Conservation (phyloP, 2,797 vertebrate genomes). For the Salarias fasciatus region DNA sequence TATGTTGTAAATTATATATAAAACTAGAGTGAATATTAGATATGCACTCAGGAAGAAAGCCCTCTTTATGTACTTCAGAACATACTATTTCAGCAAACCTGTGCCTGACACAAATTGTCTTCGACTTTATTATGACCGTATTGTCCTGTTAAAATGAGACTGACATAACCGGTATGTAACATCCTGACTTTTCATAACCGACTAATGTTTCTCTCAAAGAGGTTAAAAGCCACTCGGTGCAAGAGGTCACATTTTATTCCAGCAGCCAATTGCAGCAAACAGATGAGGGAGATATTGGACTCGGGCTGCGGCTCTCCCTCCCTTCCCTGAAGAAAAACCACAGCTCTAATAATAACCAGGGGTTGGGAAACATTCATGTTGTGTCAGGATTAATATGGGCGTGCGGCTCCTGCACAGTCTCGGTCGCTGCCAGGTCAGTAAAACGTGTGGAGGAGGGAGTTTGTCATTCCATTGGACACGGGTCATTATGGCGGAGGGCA, state of each 20-base stretch:
- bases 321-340: neutral
- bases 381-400: slow-evolving; percentile 11
- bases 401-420: slow-evolving; percentile 8
- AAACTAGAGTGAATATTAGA: no score
- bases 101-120: no score
- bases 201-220: no score
- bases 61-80: no score
- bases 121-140: no score
- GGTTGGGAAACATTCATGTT: slow-evolving; percentile 12
- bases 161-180: no score
- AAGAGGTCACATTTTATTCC: neutral
- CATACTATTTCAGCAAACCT: no score
- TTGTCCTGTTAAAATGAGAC: no score
- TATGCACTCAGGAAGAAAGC: no score
- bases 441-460: slow-evolving; percentile 4
- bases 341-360: slow-evolving; percentile 2
- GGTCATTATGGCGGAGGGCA: slow-evolving; percentile 21
- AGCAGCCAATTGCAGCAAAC: neutral
- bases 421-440: slow-evolving; percentile 3
- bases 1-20: no score
- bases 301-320: neutral
- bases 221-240: neutral
- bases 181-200: no score
- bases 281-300: slow-evolving; percentile 1
- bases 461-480: slow-evolving; percentile 20